Evolutionary conservation across 2,113 vertebrate species (phyloP), one percentile per base, ranked within the genome.

Genomic region (Acrocephalus kingi): DNA sequence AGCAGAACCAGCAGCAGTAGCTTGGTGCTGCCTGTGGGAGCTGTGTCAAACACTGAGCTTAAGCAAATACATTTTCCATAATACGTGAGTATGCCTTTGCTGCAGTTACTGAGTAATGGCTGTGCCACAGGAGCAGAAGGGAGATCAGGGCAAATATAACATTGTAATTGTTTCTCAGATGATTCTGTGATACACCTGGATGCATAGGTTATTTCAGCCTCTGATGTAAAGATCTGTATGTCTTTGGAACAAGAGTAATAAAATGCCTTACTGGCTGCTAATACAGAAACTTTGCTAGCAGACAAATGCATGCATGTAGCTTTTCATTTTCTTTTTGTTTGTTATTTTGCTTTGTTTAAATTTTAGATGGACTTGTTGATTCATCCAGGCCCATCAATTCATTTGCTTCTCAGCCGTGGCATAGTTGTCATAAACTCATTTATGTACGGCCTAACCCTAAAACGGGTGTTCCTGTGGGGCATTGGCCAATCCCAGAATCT

Each of bases 371-470:
- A 97, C 84, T 97, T 94, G 92, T 90, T 94, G 98, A 98, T 96
- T 89, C 97, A 90, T 95, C 96, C 69, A 98, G 97, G 91, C 96
- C 98, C 88, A 92, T 91, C 95, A 98, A 97, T 97, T 98, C 97
- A 81, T 98, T 97, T 96, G 96, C 95, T 95, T 94, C 96, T 94
- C 98, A 98, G 61, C 97, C 97, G 13, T 98, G 98, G 98, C 98
- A 98, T 94, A 98, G 98, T 58, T 98, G 98, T 96, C 98, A 98
- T 96, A 98, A 98, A 76, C 98, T 98, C 90, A 98, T 98, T 97
- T 98, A 98, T 73, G 98, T 98, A 37, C 96, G 98, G 37, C 98
- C 98, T 81, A 98, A 98, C 93, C 98, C 98, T 74, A 98, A 98
- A 97, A 98, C 98, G 35, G 98, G 98, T 23, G 98, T 98, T 98